Evolutionary conservation across 2,113 vertebrate genomes (phyloP).

Genomic region (Hippocampus barbouri): DNA sequence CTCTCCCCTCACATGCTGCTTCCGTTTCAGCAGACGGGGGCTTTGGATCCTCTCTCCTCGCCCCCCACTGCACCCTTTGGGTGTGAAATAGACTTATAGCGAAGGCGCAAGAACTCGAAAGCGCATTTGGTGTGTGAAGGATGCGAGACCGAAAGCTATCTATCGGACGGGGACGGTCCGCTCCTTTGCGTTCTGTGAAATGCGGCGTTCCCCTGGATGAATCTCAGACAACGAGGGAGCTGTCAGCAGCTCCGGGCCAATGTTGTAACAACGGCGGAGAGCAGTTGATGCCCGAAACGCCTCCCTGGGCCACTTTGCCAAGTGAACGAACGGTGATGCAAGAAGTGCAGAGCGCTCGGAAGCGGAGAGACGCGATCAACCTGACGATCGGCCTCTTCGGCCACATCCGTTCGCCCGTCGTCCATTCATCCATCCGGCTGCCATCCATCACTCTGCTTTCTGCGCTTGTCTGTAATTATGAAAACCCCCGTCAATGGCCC

Average conservation of each 20-base stretch:
- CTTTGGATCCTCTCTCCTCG: conserved; percentile 45
- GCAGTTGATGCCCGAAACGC: conserved; percentile 31
- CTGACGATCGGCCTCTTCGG: not conserved
- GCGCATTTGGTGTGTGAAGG: conserved; percentile 17
- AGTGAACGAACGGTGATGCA: conserved; percentile 40
- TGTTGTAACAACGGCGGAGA: conserved; percentile 24
- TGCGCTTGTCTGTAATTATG: not conserved
- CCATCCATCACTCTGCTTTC: not conserved
- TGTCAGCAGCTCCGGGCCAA: conserved; percentile 30
- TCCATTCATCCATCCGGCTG: not conserved
- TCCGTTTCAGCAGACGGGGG: conserved; percentile 25
- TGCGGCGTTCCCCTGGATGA: conserved; percentile 35
- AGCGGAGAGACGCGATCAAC: conserved; percentile 28
- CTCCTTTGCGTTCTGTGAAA: conserved; percentile 45
- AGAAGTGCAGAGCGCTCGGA: conserved; percentile 28
- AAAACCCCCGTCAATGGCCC: no score
- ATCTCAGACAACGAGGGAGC: conserved; percentile 41
- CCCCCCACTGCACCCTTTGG: conserved; percentile 45
- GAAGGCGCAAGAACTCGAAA: conserved; percentile 26
- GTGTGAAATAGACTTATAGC: conserved; percentile 67
- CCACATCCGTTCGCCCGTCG: not conserved
- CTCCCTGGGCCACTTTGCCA: conserved; percentile 30
- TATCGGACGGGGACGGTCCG: conserved; percentile 22
- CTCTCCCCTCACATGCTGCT: conserved; percentile 28
- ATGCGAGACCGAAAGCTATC: conserved; percentile 53